Conservation (phyloP, 2,797 vertebrate species). For the Natrix natrix region DNA sequence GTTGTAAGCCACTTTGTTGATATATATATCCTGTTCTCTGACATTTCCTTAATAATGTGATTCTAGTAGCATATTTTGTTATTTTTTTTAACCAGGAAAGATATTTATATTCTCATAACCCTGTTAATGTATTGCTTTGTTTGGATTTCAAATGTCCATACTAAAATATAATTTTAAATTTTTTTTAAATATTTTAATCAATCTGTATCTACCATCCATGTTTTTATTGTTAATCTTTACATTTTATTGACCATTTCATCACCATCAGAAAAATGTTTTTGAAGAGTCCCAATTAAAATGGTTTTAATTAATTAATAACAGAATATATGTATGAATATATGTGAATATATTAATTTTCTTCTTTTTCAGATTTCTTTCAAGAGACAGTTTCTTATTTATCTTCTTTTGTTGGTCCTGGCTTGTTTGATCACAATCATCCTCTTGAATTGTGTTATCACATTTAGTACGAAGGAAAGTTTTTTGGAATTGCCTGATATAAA, state of each 20-base stretch:
- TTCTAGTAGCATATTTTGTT: neutral
- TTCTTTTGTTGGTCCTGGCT: conserved; percentile 25
- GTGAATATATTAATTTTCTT: neutral
- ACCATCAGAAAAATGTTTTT: neutral
- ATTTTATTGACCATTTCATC: neutral
- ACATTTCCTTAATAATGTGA: neutral
- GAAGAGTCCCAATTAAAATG: neutral
- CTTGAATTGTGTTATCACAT: neutral
- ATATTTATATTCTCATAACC: neutral
- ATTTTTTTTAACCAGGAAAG: neutral
- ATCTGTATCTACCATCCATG: neutral
- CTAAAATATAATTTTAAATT: neutral
- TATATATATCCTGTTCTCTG: neutral
- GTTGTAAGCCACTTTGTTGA: neutral
- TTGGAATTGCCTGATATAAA: conserved; percentile 55
- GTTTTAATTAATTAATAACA: neutral
- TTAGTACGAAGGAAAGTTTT: conserved; percentile 43
- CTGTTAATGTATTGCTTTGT: neutral
- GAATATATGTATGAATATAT: neutral
- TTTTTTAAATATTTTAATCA: too few species aligned
- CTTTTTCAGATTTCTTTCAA: conserved; percentile 64
- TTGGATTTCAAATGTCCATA: neutral
- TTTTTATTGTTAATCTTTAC: neutral
- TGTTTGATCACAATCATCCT: conserved; percentile 34
- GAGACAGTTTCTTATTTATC: conserved; percentile 41